Conservation (phyloP, 2,797 vertebrate genomes). For the Triplophysa bombifrons region DNA sequence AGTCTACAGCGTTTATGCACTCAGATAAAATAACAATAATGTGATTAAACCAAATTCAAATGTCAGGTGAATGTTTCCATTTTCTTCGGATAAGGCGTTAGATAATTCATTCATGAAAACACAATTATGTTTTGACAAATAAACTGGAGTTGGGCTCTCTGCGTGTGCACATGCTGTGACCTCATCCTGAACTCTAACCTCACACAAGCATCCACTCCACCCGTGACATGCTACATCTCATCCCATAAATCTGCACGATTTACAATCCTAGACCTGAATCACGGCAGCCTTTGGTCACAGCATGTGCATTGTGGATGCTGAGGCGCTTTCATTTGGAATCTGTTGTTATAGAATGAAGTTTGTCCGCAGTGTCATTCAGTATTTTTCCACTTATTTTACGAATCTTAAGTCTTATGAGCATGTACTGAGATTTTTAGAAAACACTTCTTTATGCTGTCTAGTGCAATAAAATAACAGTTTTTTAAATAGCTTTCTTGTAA, state of each 20-base stretch:
- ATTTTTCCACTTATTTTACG: slow-evolving; percentile 58
- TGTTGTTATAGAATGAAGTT: background rate
- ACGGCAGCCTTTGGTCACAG: slow-evolving; percentile 27
- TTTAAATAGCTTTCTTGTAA: slow-evolving; percentile 64
- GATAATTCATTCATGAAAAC: slow-evolving; percentile 50
- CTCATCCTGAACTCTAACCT: slow-evolving; percentile 69
- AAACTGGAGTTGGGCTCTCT: slow-evolving; percentile 5
- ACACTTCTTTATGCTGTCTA: slow-evolving; percentile 52
- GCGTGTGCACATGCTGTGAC: slow-evolving; percentile 57
- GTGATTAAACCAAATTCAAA: slow-evolving; percentile 48
- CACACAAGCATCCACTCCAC: slow-evolving; percentile 56
- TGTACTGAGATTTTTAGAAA: slow-evolving; percentile 14
- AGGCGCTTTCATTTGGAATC: slow-evolving; percentile 16
- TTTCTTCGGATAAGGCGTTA: slow-evolving; percentile 47
- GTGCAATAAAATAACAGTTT: slow-evolving; percentile 34
- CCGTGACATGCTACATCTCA: slow-evolving; percentile 67
- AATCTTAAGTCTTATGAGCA: slow-evolving; percentile 57
- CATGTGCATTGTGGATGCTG: slow-evolving; percentile 28
- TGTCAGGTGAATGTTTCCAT: slow-evolving; percentile 44
- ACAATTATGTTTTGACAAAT: background rate
- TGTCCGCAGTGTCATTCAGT: slow-evolving; percentile 57
- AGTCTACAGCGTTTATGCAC: background rate
- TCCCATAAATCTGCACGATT: slow-evolving; percentile 67
- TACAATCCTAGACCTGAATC: slow-evolving; percentile 28
- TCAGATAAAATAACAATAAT: background rate